Base-by-base conservation (phyloP, 92 coral and sea anemone genomes). In the Diadumene lineata region DNA sequence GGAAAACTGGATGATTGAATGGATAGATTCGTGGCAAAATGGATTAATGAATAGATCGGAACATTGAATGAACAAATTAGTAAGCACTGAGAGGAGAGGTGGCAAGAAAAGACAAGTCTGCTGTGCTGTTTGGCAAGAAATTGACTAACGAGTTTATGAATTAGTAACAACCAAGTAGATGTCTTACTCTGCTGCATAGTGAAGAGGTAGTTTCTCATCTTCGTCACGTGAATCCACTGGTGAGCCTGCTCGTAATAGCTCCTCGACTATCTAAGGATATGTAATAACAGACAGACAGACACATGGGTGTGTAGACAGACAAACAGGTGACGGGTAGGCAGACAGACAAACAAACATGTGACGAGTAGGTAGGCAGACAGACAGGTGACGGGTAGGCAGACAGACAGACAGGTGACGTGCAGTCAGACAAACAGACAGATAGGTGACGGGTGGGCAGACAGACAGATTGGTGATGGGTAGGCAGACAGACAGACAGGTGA, bases 101-200 rank as follows among this genome's bases (percentile, higher is more conserved):
- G n/a, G n/a, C n/a, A n/a, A n/a, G n/a, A n/a, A n/a, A n/a, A n/a
- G n/a, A n/a, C n/a, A n/a, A n/a, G n/a, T n/a, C n/a, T n/a, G n/a
- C n/a, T n/a, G n/a, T n/a, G n/a, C n/a, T 63, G 44, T 15, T 17
- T 30, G 68, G 32, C 29, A 44, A 8, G 51, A 44, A 17, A 44
- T 8, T 17, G 51, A 17, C 51, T 44, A 9, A 44, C 17, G 51
- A 44, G n/a, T n/a, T n/a, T n/a, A n/a, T n/a, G n/a, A n/a, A n/a
- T 9, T 46, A 9, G 10, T 46, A 17, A 9, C 17, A 9, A 2
- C 21, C 60, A 18, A 18, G 8, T 7, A 1, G 28, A 1, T 23
- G 25, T 75, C 96, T 80, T 70, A 90, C 96, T 90, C 96, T 22
- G 90, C 92, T 11, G 96, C 96, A 56, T 77, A 87, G 75, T 90